A percentile compares a stretch with the other conserved stretches of the same genome.
phyloP scores from a whole-genome alignment of 2,797 vertebrate species.

The Nasua narica region DNA sequence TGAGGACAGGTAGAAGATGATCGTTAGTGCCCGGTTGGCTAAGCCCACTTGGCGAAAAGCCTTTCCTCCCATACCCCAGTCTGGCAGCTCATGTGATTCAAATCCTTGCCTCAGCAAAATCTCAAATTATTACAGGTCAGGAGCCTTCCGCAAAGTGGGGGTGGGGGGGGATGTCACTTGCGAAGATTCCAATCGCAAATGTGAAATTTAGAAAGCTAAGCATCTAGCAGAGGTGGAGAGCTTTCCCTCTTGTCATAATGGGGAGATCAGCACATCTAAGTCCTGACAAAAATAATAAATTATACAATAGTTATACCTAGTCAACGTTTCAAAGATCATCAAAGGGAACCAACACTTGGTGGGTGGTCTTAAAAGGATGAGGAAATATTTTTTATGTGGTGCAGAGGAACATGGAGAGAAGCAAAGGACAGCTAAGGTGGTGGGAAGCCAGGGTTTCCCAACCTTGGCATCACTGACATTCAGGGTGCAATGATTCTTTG shows the following conservation, averaged over 20 bases:
- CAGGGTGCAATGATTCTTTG: neutral
- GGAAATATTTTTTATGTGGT: neutral
- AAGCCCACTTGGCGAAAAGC: neutral
- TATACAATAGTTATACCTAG: neutral
- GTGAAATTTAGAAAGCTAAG: slow-evolving; percentile 1
- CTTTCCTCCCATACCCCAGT: neutral
- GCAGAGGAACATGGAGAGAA: neutral
- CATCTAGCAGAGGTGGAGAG: neutral
- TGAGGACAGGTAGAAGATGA: neutral
- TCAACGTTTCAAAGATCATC: neutral
- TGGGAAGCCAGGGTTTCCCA: neutral
- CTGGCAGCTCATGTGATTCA: neutral
- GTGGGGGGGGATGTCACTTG: accelerated
- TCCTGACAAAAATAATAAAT: neutral
- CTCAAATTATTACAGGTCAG: slow-evolving; percentile 32
- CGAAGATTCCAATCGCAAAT: neutral
- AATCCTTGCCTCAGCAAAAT: slow-evolving; percentile 54
- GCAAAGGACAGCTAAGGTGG: neutral
- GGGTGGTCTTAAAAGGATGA: neutral
- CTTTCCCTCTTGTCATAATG: neutral
- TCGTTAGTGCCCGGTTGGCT: neutral
- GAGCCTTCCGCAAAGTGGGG: neutral
- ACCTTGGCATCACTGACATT: neutral
- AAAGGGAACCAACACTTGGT: neutral
- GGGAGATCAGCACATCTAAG: neutral